phyloP scores from a whole-genome alignment of 1,140 invertebrate species.

The Tachypleus tridentatus region DNA sequence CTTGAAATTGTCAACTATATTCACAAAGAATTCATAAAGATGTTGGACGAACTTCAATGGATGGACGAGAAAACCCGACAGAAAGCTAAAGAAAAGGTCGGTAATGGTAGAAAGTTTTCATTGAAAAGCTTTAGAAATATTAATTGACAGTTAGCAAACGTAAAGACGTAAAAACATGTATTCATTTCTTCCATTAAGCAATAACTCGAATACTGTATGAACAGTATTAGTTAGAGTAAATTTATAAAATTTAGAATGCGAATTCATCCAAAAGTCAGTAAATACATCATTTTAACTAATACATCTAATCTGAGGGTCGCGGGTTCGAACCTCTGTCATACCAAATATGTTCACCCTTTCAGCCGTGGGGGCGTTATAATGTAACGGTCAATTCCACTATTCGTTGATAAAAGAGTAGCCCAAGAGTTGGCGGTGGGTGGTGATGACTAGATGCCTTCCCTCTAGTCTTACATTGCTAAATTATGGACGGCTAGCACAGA shows the following conservation, averaged over 20 bases:
- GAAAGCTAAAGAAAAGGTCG: slow-evolving; percentile 62
- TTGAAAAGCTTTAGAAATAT: background rate
- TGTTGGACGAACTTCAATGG: slow-evolving; percentile 68
- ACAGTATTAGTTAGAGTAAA: background rate
- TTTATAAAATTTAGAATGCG: background rate
- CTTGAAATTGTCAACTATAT: slow-evolving; percentile 29
- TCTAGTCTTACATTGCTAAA: too few relatives aligned
- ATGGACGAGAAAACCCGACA: slow-evolving; percentile 75
- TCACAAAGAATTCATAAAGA: slow-evolving; percentile 26
- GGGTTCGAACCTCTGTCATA: too few relatives aligned
- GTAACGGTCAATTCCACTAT: too few relatives aligned
- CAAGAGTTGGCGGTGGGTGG: too few relatives aligned
- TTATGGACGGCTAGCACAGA: too few relatives aligned
- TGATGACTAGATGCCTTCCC: too few relatives aligned
- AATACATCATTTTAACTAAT: too few relatives aligned
- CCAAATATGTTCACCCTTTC: too few relatives aligned
- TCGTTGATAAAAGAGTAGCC: too few relatives aligned
- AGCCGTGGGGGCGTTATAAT: too few relatives aligned
- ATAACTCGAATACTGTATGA: background rate
- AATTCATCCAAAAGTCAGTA: too few relatives aligned
- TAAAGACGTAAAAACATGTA: background rate
- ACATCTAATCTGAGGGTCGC: too few relatives aligned
- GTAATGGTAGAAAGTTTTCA: background rate
- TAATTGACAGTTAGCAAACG: background rate
- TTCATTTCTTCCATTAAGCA: background rate